Conservation (phyloP, 2,888 invertebrate genomes). For the Anorthoa munda region DNA sequence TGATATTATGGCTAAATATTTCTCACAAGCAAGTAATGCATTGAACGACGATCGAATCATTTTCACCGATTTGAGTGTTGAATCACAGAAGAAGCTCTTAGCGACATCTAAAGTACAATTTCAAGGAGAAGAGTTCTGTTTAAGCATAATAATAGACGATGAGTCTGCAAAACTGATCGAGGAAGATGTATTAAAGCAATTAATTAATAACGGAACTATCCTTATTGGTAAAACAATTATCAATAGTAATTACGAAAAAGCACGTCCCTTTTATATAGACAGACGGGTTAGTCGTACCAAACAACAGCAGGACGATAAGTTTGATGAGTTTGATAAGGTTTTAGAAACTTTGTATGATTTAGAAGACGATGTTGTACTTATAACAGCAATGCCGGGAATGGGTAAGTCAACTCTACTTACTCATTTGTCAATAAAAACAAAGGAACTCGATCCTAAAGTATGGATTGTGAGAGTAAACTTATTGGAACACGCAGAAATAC, state of each 20-base stretch:
- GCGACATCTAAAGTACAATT: conserved; percentile 24
- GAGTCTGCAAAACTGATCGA: conserved; percentile 17
- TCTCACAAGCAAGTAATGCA: conserved; percentile 6
- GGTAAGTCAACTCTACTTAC: conserved; percentile 1
- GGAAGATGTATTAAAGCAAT: conserved; percentile 21
- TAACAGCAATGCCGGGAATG: background rate
- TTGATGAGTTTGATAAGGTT: conserved; percentile 14
- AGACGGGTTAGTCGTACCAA: conserved; percentile 17
- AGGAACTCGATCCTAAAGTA: conserved; percentile 16
- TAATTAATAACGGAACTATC: conserved; percentile 26
- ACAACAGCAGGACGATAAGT: background rate
- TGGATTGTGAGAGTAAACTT: conserved; percentile 53
- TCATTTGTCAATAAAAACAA: conserved; percentile 5
- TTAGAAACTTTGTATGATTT: conserved; percentile 41
- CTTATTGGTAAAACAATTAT: conserved; percentile 2
- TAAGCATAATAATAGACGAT: conserved; percentile 30
- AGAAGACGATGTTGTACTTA: conserved; percentile 1
- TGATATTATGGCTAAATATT: conserved; percentile 18
- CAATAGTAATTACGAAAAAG: conserved; percentile 15
- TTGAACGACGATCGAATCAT: conserved; percentile 17
- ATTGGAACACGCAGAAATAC: conserved; percentile 27
- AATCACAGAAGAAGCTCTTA: conserved; percentile 38
- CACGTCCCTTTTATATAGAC: conserved; percentile 27
- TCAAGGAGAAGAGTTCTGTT: conserved; percentile 38
- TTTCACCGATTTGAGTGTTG: conserved; percentile 36